Conservation (phyloP, 2,113 vertebrate genomes). For the Stomatorhinus ivindoensis region DNA sequence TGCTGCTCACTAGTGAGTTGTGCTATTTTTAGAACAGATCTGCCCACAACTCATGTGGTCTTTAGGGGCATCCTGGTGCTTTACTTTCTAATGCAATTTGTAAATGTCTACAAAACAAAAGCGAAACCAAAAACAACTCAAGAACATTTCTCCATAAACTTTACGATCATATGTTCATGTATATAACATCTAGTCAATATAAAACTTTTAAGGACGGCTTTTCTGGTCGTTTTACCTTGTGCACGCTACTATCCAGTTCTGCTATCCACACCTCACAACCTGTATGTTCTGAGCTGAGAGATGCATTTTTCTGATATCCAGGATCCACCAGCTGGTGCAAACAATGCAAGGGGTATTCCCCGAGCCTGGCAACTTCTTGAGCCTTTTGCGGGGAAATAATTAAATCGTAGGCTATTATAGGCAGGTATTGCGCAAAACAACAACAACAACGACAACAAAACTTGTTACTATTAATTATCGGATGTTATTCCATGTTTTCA, state of each 20-base stretch:
- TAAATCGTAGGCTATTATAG: neutral
- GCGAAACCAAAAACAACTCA: neutral
- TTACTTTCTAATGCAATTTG: neutral
- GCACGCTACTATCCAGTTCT: conserved; percentile 22
- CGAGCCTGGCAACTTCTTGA: conserved; percentile 13
- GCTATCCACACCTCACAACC: conserved; percentile 30
- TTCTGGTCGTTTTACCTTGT: conserved; percentile 25
- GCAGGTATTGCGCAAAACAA: neutral
- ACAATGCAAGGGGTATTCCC: conserved; percentile 33
- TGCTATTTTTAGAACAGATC: no score
- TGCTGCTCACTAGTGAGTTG: no score
- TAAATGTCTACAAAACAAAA: neutral
- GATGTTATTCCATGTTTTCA: neutral
- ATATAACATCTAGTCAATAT: neutral
- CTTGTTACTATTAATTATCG: neutral
- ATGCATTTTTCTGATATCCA: neutral
- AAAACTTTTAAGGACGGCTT: neutral
- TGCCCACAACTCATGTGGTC: no score
- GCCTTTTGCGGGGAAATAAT: neutral
- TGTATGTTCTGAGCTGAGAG: neutral
- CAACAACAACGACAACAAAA: neutral
- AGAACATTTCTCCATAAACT: neutral
- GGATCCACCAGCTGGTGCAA: conserved; percentile 17
- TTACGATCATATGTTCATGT: neutral
- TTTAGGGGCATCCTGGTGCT: neutral